Evolutionary conservation across 2,113 vertebrate genomes (phyloP).

Genomic region (Lepus americanus): DNA sequence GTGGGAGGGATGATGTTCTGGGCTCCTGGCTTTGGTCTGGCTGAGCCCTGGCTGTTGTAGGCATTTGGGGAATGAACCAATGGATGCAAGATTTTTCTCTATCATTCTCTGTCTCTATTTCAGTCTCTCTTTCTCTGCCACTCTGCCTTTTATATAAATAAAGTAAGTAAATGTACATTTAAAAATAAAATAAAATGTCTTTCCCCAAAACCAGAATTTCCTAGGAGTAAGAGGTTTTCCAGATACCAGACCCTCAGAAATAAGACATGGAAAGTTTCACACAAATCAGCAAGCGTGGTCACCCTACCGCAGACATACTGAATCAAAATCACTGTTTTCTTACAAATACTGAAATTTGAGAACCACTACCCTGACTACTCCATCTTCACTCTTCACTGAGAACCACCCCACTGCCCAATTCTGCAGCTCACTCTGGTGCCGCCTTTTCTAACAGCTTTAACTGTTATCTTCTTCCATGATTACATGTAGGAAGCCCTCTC

Average conservation of each 20-base stretch:
- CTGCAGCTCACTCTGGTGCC: neutral
- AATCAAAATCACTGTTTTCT: slow-evolving; percentile 42
- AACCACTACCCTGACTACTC: neutral
- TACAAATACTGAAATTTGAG: slow-evolving; percentile 49
- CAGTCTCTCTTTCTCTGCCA: too few relatives aligned
- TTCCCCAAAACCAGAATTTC: neutral
- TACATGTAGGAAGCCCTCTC: neutral
- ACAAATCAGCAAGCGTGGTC: neutral
- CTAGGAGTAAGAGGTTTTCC: neutral
- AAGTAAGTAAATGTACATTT: too few relatives aligned
- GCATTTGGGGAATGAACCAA: too few relatives aligned
- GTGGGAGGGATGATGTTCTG: too few relatives aligned
- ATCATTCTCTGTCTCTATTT: too few relatives aligned
- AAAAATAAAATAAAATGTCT: too few relatives aligned
- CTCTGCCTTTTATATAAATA: too few relatives aligned
- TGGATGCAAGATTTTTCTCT: too few relatives aligned
- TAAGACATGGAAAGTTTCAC: slow-evolving; percentile 5
- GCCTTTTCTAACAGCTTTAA: slow-evolving; percentile 34
- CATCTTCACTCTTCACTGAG: neutral
- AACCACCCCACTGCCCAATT: neutral
- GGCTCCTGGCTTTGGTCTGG: too few relatives aligned
- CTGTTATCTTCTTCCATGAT: neutral
- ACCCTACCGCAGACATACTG: neutral
- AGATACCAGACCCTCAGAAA: neutral
- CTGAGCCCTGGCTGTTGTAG: too few relatives aligned